Base-by-base conservation (phyloP, 2,888 invertebrate species). In the Parnassius apollo region DNA sequence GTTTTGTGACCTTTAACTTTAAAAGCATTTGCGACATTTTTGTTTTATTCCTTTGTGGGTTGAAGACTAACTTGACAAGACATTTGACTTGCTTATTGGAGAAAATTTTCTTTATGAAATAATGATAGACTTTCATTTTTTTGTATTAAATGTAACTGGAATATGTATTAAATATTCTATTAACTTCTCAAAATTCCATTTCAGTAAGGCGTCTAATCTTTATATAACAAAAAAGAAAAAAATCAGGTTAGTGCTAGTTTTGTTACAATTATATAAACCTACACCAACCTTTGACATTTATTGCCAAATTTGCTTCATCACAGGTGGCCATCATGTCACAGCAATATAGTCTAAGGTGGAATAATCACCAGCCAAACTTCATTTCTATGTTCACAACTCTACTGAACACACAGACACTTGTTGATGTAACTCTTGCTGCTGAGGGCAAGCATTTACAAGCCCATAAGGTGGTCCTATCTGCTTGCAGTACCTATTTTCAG, bases 401-500 rank as follows among this genome's bases (percentile, higher is more conserved):
- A 71, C 92, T 97, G 69, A 96, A 95, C 81, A 96, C 95, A 75
- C 96, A 97, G 81, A 95, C 96, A 2, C 88, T 98, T 73, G 97
- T 97, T 62, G 98, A 98, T 85, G 97, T 97, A 54, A 97, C 98
- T 8, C 89, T 98, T 68, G 97, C 97, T n/a, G 96, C 97, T 8
- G 98, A 98, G 82, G 98, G 97, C 35, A 94, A 95, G 74, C 96
- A 96, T 75, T 87, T 98, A 65, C 96, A 96, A 80, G 97, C 97
- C 4, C 98, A 98, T 84, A 97, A 96, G 91, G 95, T 98, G 62
- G 97, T 98, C 42, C 90, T 98, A 49, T 97, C 97, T 0, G 97
- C 98, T 2, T 97, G 97, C 87, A 97, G 97, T 81, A 96, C 96
- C n/a, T 98, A 97, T 88, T 98, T 98, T 87, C 97, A 97, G 93